Base-by-base conservation (phyloP, 2,888 invertebrate species). In the Heterodera filipjevi region DNA sequence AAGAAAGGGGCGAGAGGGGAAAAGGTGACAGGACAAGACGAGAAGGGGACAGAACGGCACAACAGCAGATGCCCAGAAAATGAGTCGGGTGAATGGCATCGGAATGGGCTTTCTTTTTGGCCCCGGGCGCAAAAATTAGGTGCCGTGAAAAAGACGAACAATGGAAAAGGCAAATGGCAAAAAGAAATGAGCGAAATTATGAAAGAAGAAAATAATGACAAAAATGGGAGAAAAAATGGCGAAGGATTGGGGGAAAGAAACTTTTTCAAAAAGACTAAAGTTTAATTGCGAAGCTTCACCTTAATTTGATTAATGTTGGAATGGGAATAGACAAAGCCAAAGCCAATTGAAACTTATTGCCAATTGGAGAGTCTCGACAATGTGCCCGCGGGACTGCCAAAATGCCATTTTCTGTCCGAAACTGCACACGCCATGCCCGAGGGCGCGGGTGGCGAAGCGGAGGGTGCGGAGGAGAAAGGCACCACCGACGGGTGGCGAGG, bases 321-420 rank as follows among this genome's bases (percentile, higher is more conserved):
- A 3, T 14, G 3, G 49, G 1, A 49, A 49, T 16, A 16, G 49
- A 16, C 49, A 59, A 49, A 16, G 49, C 16, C 49, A 59, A 27
- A 59, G 59, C n/a, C 59, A 59, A 59, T n/a, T 59, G 59, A 59
- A 59, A 59, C 27, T 59, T 59, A 59, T 59, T 59, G 59, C n/a
- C 59, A 53, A 5, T n/a, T 59, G 27, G 59, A 59, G 27, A 59
- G 59, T 59, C 59, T 59, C 59, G 59, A 59, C 59, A 59, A 59
- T 59, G 27, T 59, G 22, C 59, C 59, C n/a, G n/a, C 27, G 12
- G 27, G 59, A 22, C 49, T 19, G 59, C 59, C 59, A 59, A 59
- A 59, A 59, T 59, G 59, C 59, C 59, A 59, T 59, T 59, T 59
- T n/a, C 27, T n/a, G 59, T n/a, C 59, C n/a, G 59, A n/a, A 59